Conservation (phyloP, 2,888 invertebrate genomes). For the Calameuta filiformis region DNA sequence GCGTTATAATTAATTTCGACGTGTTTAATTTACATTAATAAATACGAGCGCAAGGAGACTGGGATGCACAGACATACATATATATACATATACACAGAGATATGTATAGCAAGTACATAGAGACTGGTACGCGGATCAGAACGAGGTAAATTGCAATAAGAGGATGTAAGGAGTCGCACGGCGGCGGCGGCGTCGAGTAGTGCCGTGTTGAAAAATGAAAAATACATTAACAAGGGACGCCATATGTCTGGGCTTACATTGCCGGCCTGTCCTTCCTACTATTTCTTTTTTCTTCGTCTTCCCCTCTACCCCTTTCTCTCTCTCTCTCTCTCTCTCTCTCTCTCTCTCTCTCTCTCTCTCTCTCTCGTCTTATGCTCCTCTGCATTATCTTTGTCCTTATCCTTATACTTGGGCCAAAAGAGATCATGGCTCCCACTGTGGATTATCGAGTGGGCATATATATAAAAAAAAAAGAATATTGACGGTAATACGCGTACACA, state of each 20-base stretch:
- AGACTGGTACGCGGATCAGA: background rate
- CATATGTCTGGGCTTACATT: slow-evolving; percentile 6
- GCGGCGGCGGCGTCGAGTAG: background rate
- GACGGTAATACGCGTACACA: slow-evolving; percentile 1
- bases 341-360: too few species aligned
- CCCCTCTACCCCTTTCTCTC: too few species aligned
- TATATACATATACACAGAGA: too few species aligned
- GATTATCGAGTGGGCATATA: background rate
- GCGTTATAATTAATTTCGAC: slow-evolving; percentile 22
- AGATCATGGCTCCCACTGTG: background rate
- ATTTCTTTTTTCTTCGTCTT: background rate
- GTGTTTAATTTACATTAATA: slow-evolving; percentile 25
- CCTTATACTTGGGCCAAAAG: background rate
- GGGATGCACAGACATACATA: background rate
- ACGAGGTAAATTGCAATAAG: slow-evolving; percentile 4
- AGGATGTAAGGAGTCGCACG: slow-evolving; percentile 1
- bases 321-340: too few species aligned
- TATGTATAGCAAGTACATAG: background rate
- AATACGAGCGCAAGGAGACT: slow-evolving; percentile 8
- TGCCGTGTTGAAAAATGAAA: slow-evolving; percentile 14
- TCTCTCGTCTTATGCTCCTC: background rate
- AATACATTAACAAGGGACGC: slow-evolving; percentile 12
- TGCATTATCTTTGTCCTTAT: background rate
- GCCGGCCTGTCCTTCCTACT: background rate
- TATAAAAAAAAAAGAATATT: background rate